Base-by-base conservation (phyloP, 2,797 vertebrate species). In the Siniperca undulata region DNA sequence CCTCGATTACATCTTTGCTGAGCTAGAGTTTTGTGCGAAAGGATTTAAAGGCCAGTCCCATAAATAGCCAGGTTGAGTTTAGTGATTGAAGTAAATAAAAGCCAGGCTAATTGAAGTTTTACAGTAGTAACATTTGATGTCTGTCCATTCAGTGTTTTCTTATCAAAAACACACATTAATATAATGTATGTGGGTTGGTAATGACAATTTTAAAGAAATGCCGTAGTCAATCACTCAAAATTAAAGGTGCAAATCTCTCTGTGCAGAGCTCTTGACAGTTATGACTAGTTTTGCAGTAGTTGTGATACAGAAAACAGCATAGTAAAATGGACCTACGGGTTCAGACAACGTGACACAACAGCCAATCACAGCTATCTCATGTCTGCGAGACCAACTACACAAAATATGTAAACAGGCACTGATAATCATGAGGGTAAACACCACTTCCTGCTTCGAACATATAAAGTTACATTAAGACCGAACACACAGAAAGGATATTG, bases 331-430 rank as follows among this genome's bases (percentile, higher is more conserved):
- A 48, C 24, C 12, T 2, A 27, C 9, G 14, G 40, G 55, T 53
- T 62, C 40, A 48, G 74, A 82, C 61, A 59, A 30, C 9, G 16
- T 74, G 56, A 70, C 61, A 38, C n/a, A n/a, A 8, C 64, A 59
- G 27, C 13, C 68, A 66, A 52, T n/a, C 40, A 38, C 44, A 27
- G 58, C 44, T 48, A 40, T 80, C 73, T 74, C 4, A 3, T 56
- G 68, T 65, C 44, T 76, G 4, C 65, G 22, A 77, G 52, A 67
- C 11, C 40, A 2, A n/a, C 55, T 2, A 53, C 2, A 13, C 53
- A 75, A 74, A 82, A 77, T 71, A 80, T 88, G 60, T 83, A 85
- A 89, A 89, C 82, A 77, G n/a, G 52, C 53, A 3, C 79, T 69
- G 70, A 80, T 78, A 73, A 77, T 70, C 74, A 79, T 74, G 74